Evolutionary conservation across 2,113 vertebrate genomes (phyloP).

Genomic region (Heloderma charlesbogerti): DNA sequence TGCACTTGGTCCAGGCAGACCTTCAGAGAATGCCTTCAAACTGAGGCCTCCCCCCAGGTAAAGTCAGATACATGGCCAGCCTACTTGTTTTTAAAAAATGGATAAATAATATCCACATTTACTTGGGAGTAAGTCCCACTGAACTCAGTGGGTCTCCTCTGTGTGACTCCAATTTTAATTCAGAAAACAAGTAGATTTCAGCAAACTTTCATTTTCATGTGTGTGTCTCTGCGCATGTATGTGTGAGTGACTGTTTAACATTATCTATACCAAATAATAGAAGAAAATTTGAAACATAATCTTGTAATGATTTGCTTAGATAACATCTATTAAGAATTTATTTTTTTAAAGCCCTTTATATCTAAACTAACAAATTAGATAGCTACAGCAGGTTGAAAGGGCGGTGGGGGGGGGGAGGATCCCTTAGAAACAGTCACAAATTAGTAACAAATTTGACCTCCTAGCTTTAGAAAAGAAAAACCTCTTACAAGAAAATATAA

Average conservation of each 20-base stretch:
- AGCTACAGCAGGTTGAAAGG: slow-evolving; percentile 46
- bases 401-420: neutral
- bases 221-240: too few relatives aligned
- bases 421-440: slow-evolving; percentile 65
- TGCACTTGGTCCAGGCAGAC: too few relatives aligned
- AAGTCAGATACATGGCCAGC: too few relatives aligned
- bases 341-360: slow-evolving; percentile 9
- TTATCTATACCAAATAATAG: neutral
- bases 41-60: too few relatives aligned
- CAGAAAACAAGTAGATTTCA: too few relatives aligned
- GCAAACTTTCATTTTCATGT: too few relatives aligned
- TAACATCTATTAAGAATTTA: slow-evolving; percentile 42
- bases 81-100: too few relatives aligned
- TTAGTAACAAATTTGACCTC: slow-evolving; percentile 71
- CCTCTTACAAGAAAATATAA: slow-evolving; percentile 55
- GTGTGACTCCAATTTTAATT: too few relatives aligned
- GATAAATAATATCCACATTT: neutral
- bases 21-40: too few relatives aligned
- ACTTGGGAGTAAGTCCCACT: neutral
- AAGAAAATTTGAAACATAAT: neutral
- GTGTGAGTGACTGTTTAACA: neutral
- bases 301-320: slow-evolving; percentile 49
- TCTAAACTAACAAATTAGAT: slow-evolving; percentile 64
- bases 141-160: neutral
- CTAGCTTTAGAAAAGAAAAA: slow-evolving; percentile 52